phyloP scores from a whole-genome alignment of 2,113 vertebrate genomes.

The Dasyornis broadbenti region DNA sequence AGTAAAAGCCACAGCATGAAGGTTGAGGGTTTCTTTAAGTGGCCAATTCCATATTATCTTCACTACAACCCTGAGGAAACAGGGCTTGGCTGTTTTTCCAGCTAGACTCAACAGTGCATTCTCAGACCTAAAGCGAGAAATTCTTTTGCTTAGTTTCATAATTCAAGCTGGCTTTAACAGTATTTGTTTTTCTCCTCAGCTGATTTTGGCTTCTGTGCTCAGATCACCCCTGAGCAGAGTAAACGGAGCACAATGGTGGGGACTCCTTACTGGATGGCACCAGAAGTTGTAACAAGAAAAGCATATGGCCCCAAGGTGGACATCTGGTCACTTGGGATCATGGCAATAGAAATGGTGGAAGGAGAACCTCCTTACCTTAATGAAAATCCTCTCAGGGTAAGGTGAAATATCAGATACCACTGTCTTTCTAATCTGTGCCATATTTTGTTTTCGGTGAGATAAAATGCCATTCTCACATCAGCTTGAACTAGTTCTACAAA shows the following conservation, averaged over 20 bases:
- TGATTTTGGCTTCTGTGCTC: constrained; percentile 98
- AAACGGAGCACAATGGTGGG: constrained; percentile 99
- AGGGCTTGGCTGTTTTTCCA: not conserved
- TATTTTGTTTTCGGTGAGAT: not conserved
- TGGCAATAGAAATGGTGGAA: constrained; percentile 99
- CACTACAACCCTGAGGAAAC: not conserved
- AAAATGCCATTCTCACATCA: not conserved
- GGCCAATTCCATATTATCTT: not conserved
- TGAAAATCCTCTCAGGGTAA: constrained; percentile 98
- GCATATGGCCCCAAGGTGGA: constrained; percentile 97
- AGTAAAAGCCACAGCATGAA: not conserved
- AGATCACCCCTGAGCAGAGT: constrained; percentile 98
- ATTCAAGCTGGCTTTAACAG: constrained; percentile 1
- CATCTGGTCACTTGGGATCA: constrained; percentile 98
- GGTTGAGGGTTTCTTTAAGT: not conserved
- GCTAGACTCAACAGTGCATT: not conserved
- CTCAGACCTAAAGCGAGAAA: not conserved
- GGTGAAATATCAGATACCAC: not conserved
- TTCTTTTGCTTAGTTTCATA: not conserved
- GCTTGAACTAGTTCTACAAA: not conserved
- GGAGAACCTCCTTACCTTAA: constrained; percentile 98
- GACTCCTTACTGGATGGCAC: constrained; percentile 98
- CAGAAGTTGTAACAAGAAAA: constrained; percentile 96
- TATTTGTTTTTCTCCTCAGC: constrained; percentile 73
- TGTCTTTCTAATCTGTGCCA: not conserved